Percentiles rank a stretch among this genome's conserved stretches.
phyloP scores from a whole-genome alignment of 2,113 vertebrate species.

The Cyphomyrus plagiostoma region DNA sequence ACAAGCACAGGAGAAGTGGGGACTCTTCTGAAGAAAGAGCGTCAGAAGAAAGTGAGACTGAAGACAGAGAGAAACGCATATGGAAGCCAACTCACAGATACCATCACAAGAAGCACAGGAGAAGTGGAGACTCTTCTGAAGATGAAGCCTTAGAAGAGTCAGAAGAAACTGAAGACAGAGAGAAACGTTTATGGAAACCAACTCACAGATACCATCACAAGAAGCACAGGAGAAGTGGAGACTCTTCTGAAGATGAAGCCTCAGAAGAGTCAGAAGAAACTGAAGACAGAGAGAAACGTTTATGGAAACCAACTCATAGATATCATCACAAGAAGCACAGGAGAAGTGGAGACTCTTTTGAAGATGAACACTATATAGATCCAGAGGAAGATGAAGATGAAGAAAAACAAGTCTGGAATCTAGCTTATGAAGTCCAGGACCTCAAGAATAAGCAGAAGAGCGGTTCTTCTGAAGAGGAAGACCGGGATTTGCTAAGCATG shows the following conservation, averaged over 20 bases:
- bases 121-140: slow-evolving; percentile 4
- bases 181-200: slow-evolving; percentile 28
- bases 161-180: slow-evolving; percentile 26
- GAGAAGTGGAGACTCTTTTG: slow-evolving; percentile 11
- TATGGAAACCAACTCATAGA: slow-evolving; percentile 19
- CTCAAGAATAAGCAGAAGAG: slow-evolving; percentile 20
- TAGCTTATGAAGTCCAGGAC: slow-evolving; percentile 9
- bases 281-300: slow-evolving; percentile 28
- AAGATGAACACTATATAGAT: slow-evolving; percentile 16
- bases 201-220: slow-evolving; percentile 29
- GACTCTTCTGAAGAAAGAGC: slow-evolving; percentile 15
- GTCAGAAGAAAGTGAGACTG: slow-evolving; percentile 20
- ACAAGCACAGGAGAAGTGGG: slow-evolving; percentile 21
- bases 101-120: slow-evolving; percentile 48
- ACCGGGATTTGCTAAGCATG: neutral
- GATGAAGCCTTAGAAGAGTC: slow-evolving; percentile 17
- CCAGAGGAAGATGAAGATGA: slow-evolving; percentile 16
- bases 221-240: slow-evolving; percentile 24
- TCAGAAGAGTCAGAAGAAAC: slow-evolving; percentile 12
- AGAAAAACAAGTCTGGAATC: slow-evolving; percentile 24
- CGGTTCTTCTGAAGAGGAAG: slow-evolving; percentile 18
- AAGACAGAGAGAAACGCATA: slow-evolving; percentile 32
- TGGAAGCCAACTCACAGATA: slow-evolving; percentile 51
- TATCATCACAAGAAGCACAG: slow-evolving; percentile 28
- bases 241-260: slow-evolving; percentile 20